These are phyloP conservation scores for Calidris pygmaea DNA, from an alignment of 2,113 vertebrate species.

Conservation along the genomic window DNA sequence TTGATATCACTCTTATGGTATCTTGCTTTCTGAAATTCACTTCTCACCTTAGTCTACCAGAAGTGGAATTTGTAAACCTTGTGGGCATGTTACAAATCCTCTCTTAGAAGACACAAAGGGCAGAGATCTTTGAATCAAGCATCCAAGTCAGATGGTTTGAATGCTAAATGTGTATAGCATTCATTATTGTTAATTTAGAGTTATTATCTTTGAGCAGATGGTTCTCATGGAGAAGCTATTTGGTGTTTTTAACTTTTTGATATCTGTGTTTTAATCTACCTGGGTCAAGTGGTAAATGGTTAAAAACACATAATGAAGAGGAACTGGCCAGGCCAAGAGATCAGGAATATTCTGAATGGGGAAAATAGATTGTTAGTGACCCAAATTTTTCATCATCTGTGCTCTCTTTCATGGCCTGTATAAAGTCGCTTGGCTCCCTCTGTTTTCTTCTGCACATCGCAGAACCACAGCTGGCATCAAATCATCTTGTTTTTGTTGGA, in stretches of 20 bases:
- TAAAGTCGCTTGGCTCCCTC: not conserved
- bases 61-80: not conserved
- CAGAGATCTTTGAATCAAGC: not conserved
- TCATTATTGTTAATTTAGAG: not conserved
- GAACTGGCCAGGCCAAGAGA: not conserved
- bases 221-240: not conserved
- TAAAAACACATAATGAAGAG: not conserved
- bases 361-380: not conserved
- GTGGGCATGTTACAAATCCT: not conserved
- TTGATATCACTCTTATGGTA: rapidly evolving
- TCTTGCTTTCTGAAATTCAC: not conserved
- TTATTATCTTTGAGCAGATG: not conserved
- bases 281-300: not conserved
- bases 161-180: not conserved
- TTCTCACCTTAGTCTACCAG: not conserved
- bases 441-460: not conserved
- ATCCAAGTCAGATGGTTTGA: not conserved
- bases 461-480: not conserved
- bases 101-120: not conserved
- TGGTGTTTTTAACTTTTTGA: not conserved
- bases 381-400: not conserved
- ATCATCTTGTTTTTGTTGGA: not conserved
- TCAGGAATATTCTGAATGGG: not conserved
- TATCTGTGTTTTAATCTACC: not conserved
- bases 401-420: rapidly evolving